Evolutionary conservation across 2,113 vertebrate species (phyloP).

Genomic region (Hyperopisus bebe): DNA sequence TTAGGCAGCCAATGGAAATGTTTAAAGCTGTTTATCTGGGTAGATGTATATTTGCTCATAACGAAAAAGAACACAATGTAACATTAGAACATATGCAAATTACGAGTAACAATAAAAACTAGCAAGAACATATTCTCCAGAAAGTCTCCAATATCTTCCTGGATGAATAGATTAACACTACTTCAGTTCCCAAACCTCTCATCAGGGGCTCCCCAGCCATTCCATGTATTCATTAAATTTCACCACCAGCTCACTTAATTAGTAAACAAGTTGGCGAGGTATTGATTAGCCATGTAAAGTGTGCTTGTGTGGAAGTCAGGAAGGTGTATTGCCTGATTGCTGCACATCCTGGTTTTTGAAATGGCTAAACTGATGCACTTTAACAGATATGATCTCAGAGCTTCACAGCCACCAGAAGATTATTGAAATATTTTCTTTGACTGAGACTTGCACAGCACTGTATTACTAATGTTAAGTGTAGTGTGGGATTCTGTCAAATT

Average conservation of each 20-base stretch:
- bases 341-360: not conserved
- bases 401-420: not conserved
- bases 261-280: not conserved
- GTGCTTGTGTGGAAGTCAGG: not conserved
- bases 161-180: not conserved
- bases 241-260: not conserved
- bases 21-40: not conserved
- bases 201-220: not conserved
- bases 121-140: not conserved
- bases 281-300: not conserved
- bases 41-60: not conserved
- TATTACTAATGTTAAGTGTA: not conserved
- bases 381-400: not conserved
- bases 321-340: not conserved
- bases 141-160: not conserved
- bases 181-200: not conserved
- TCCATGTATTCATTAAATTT: not conserved
- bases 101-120: not conserved
- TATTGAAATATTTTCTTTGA: not conserved
- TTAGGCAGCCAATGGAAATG: not conserved
- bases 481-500: not conserved
- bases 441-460: not conserved
- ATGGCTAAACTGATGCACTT: not conserved
- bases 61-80: not conserved
- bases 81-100: not conserved